phyloP scores from a whole-genome alignment of 1,140 invertebrate genomes.

The Agraylea sexmaculata region DNA sequence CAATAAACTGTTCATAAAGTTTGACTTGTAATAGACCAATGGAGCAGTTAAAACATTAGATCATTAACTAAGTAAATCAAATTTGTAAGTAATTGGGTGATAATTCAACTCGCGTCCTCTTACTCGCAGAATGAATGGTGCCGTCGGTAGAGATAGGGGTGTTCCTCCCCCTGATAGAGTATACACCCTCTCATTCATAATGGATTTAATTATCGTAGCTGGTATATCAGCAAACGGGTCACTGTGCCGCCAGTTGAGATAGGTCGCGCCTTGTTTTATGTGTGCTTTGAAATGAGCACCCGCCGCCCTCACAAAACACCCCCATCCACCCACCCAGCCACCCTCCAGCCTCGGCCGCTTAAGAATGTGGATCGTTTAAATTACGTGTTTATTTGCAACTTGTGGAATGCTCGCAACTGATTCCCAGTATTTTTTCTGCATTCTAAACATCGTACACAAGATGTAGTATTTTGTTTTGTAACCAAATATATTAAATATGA shows the following conservation, averaged over 20 bases:
- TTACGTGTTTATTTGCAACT: constrained; percentile 21
- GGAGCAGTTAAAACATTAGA: no score
- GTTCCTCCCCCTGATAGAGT: constrained; percentile 8
- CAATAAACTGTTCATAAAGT: no score
- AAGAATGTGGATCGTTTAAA: constrained; percentile 5
- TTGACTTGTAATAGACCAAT: no score
- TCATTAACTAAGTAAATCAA: no score
- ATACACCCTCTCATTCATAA: constrained; percentile 18
- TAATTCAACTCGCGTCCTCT: constrained; percentile 16
- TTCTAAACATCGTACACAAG: no score
- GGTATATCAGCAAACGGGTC: constrained; percentile 7
- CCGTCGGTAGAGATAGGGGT: not conserved
- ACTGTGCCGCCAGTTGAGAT: constrained; percentile 6
- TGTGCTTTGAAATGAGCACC: constrained; percentile 7
- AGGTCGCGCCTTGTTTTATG: constrained; percentile 13
- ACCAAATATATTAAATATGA: no score
- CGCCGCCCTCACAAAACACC: no score
- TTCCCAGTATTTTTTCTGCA: not conserved
- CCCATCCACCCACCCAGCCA: no score
- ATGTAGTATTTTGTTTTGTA: no score
- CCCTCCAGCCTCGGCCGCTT: no score
- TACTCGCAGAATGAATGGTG: not conserved
- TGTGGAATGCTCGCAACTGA: constrained; percentile 8
- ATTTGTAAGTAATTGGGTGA: no score
- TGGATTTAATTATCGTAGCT: constrained; percentile 22